Percentiles rank a stretch among this genome's conserved stretches.
These are phyloP conservation scores for Myodes glareolus DNA, from an alignment of 2,113 vertebrate genomes.

Conservation along the genomic window DNA sequence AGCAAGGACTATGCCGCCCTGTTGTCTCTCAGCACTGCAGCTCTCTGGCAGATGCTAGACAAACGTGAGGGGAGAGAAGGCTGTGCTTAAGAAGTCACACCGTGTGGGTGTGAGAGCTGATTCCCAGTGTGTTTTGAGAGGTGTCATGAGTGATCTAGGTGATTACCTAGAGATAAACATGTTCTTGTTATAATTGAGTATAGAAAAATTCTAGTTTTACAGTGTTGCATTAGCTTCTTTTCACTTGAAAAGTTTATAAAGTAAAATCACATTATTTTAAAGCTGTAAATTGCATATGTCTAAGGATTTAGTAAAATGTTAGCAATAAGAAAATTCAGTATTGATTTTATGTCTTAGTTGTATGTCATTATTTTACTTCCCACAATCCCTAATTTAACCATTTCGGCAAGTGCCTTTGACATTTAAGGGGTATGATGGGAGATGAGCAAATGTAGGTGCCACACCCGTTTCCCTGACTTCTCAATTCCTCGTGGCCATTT, in stretches of 20 bases:
- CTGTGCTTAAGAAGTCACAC: neutral
- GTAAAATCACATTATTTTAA: neutral
- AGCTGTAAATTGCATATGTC: neutral
- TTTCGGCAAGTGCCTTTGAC: slow-evolving; percentile 63
- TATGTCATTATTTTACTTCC: neutral
- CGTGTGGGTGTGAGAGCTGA: fast-evolving
- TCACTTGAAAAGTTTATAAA: slow-evolving; percentile 4
- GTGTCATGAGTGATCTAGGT: fast-evolving
- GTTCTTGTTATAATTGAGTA: neutral
- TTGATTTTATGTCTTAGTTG: neutral
- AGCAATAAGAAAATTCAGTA: slow-evolving; percentile 29
- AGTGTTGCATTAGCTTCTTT: neutral
- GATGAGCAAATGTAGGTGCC: neutral
- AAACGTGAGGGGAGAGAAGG: neutral
- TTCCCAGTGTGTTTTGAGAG: neutral
- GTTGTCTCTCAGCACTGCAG: neutral
- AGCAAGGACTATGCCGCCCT: neutral
- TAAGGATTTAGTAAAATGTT: slow-evolving; percentile 22
- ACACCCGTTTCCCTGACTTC: neutral
- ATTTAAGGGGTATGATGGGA: neutral
- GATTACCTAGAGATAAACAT: neutral
- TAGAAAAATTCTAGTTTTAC: neutral
- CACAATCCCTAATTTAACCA: neutral
- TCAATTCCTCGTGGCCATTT: neutral
- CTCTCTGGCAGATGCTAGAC: neutral